These are phyloP conservation scores for Phoxinus phoxinus DNA, from an alignment of 2,113 vertebrate species.

Conservation along the genomic window DNA sequence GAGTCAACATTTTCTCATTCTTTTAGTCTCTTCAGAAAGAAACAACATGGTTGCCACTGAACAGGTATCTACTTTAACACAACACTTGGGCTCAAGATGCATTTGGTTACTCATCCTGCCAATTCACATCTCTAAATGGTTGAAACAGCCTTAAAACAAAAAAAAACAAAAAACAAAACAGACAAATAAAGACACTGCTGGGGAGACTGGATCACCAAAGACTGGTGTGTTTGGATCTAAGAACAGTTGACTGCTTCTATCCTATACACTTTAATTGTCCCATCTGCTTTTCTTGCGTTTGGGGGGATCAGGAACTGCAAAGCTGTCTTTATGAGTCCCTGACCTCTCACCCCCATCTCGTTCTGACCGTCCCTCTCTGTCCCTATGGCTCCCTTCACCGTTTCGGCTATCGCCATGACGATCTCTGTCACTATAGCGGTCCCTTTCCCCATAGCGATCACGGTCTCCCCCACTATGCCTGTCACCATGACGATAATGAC, in stretches of 20 bases:
- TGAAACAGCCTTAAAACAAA: not conserved
- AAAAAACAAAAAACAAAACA: not conserved
- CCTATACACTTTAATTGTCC: conserved; percentile 84
- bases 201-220: conserved; percentile 59
- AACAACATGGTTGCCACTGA: not conserved
- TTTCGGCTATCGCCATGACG: conserved; percentile 59
- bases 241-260: conserved; percentile 47
- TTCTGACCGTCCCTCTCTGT: conserved; percentile 61
- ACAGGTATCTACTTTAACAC: conserved; percentile 2
- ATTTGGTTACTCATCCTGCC: not conserved
- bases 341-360: conserved; percentile 63
- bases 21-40: not conserved
- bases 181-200: conserved; percentile 48
- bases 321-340: conserved; percentile 77
- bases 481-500: conserved; percentile 70
- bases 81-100: not conserved
- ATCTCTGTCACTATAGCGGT: conserved; percentile 71
- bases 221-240: conserved; percentile 54
- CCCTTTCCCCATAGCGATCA: conserved; percentile 70
- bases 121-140: conserved; percentile 3
- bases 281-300: conserved; percentile 96
- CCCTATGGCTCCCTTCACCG: conserved; percentile 41
- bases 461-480: conserved; percentile 71
- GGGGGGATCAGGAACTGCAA: conserved; percentile 92
- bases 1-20: not conserved